Conservation (phyloP, 2,888 invertebrate genomes). For the Helleia helle region DNA sequence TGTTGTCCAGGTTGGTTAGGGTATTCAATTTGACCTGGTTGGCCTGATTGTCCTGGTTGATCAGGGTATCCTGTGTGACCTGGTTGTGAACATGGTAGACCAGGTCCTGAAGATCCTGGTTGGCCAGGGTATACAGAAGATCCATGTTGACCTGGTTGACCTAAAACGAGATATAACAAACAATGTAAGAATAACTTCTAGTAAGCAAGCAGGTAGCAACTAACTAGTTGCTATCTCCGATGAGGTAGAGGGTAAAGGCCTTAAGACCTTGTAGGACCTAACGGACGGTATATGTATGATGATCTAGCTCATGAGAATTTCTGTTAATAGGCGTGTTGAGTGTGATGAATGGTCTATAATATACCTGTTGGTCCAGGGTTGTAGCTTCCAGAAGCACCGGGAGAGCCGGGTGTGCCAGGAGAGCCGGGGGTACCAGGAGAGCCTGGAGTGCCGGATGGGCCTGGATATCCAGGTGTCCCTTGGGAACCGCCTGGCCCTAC, state of each 20-base stretch:
- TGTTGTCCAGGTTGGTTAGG: slow-evolving; percentile 55
- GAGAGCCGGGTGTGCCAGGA: slow-evolving; percentile 19
- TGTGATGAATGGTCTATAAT: too few species aligned
- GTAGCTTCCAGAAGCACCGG: slow-evolving; percentile 9
- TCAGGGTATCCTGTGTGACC: slow-evolving; percentile 22
- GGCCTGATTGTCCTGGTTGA: slow-evolving; percentile 17
- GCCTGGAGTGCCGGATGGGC: slow-evolving; percentile 26
- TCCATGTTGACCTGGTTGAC: slow-evolving; percentile 11
- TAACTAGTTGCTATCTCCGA: too few species aligned
- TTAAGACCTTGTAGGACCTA: too few species aligned
- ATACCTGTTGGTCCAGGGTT: slow-evolving; percentile 22
- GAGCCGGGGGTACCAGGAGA: slow-evolving; percentile 26
- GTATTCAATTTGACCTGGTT: slow-evolving; percentile 24
- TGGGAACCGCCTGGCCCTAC: too few species aligned
- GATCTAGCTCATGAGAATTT: too few species aligned
- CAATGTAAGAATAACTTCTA: too few species aligned
- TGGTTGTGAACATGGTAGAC: too few species aligned
- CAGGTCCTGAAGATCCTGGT: background rate
- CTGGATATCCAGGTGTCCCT: slow-evolving; percentile 37
- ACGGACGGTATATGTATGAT: too few species aligned
- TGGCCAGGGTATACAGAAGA: background rate
- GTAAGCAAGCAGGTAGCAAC: too few species aligned
- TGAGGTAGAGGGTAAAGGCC: too few species aligned
- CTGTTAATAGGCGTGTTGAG: too few species aligned
- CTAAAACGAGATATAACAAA: too few species aligned